A percentile compares a stretch with the other conserved stretches of the same genome.
Conservation (phyloP, 2,888 invertebrate species). For the Blastobasis lacticolella region DNA sequence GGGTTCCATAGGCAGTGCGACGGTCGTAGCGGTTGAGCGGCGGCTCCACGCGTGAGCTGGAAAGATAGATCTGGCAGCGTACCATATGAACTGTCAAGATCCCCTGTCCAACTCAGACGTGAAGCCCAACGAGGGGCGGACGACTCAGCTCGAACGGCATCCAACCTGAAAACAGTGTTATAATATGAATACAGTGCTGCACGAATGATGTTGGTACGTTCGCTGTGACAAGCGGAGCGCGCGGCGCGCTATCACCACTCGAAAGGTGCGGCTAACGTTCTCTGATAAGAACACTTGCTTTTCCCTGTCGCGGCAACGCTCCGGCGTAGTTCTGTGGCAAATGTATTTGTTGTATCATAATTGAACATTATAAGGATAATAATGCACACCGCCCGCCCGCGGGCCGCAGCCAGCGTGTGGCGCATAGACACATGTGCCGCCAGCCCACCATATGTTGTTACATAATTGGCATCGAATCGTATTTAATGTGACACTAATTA, state of each 20-base stretch:
- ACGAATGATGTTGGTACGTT: conserved; percentile 29
- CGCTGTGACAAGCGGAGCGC: conserved; percentile 52
- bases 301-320: conserved; percentile 60
- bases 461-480: conserved; percentile 43
- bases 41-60: conserved; percentile 70
- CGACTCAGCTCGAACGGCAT: background rate
- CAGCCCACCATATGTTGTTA: conserved; percentile 57
- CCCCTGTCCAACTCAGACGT: conserved; percentile 74
- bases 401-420: conserved; percentile 30
- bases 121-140: conserved; percentile 30
- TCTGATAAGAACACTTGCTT: conserved; percentile 65
- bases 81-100: conserved; percentile 66
- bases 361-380: conserved; percentile 36
- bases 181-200: conserved; percentile 19
- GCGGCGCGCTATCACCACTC: conserved; percentile 59
- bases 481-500: conserved; percentile 33
- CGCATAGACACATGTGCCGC: conserved; percentile 51
- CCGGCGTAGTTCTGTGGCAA: conserved; percentile 43
- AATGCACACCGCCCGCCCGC: conserved; percentile 10
- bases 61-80: conserved; percentile 76
- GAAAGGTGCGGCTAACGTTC: conserved; percentile 67
- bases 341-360: conserved; percentile 36
- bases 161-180: conserved; percentile 35
- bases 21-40: conserved; percentile 11
- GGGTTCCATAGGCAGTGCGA: conserved; percentile 2